Percentiles rank a stretch among this genome's conserved stretches.
Evolutionary conservation across 2,797 vertebrate genomes (phyloP).

Genomic region (Catharus ustulatus): DNA sequence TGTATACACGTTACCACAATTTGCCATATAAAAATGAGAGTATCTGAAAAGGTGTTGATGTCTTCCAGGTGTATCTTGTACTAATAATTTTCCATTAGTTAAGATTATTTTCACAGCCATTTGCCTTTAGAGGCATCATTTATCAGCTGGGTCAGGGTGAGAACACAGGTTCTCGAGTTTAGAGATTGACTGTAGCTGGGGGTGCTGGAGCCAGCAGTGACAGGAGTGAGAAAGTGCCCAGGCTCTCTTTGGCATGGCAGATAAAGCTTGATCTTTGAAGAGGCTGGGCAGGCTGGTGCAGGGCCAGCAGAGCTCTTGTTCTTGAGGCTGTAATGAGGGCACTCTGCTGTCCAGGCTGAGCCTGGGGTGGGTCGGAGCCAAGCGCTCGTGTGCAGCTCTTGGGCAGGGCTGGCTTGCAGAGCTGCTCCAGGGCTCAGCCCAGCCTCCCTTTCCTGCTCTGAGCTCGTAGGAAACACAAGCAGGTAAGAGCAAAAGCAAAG

Average conservation of each 20-base stretch:
- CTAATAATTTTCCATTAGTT: constrained; percentile 8
- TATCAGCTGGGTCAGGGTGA: constrained; percentile 14
- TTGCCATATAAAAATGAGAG: not conserved
- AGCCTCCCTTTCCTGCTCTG: not conserved
- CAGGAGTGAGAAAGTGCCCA: not conserved
- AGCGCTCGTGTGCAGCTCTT: not conserved
- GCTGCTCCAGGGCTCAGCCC: not conserved
- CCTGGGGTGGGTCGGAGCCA: not conserved
- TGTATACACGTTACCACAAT: not conserved
- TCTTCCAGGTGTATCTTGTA: not conserved
- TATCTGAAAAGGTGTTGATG: not conserved
- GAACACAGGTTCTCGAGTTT: not conserved
- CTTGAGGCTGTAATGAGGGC: not conserved
- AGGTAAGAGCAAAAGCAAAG: not conserved
- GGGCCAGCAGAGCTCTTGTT: not conserved
- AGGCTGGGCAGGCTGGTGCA: not conserved
- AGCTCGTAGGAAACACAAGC: not conserved
- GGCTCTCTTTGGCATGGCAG: not conserved
- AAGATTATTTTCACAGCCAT: constrained; percentile 2
- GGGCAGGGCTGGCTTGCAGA: not conserved
- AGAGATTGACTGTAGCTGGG: not conserved
- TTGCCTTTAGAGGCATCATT: not conserved
- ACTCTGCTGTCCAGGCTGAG: not conserved
- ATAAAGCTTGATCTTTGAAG: not conserved
- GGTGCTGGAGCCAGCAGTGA: not conserved